Conservation (phyloP, 2,888 invertebrate species). For the Caenorhabditis auriculariae region DNA sequence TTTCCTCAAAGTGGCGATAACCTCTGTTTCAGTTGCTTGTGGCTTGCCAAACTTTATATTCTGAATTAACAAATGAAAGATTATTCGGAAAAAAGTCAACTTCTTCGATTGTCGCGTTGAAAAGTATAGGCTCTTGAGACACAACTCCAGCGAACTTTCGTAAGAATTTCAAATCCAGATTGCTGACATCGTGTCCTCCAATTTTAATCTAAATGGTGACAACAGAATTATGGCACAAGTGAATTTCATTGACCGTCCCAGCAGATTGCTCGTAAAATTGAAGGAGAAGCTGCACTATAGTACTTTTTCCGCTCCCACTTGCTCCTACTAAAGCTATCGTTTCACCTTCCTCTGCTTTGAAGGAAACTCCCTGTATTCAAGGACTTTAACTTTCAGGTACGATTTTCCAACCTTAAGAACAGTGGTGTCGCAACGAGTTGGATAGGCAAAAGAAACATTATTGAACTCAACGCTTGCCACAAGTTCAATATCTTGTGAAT, state of each 20-base stretch:
- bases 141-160: conserved; percentile 64
- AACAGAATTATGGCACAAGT: no score
- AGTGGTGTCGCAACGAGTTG: conserved; percentile 64
- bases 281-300: conserved; percentile 43
- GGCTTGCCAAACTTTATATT: conserved; percentile 65
- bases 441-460: conserved; percentile 66
- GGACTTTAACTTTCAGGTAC: not conserved
- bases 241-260: conserved; percentile 31
- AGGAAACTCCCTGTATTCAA: conserved; percentile 28
- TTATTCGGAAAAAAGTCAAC: not conserved
- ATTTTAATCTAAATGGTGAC: conserved; percentile 63
- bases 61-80: conserved; percentile 32
- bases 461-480: conserved; percentile 65
- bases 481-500: conserved; percentile 62
- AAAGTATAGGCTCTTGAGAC: conserved; percentile 71
- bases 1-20: conserved; percentile 52
- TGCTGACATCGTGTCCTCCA: conserved; percentile 65
- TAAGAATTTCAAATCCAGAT: conserved; percentile 66
- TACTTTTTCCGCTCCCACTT: conserved; percentile 51
- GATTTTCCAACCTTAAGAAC: conserved; percentile 47
- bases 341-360: conserved; percentile 41
- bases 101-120: conserved; percentile 68
- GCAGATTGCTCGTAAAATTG: conserved; percentile 35
- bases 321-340: conserved; percentile 49
- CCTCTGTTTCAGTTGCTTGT: conserved; percentile 31